Evolutionary conservation across 2,113 vertebrate genomes (phyloP).

Genomic region (Pelmatolapia mariae): DNA sequence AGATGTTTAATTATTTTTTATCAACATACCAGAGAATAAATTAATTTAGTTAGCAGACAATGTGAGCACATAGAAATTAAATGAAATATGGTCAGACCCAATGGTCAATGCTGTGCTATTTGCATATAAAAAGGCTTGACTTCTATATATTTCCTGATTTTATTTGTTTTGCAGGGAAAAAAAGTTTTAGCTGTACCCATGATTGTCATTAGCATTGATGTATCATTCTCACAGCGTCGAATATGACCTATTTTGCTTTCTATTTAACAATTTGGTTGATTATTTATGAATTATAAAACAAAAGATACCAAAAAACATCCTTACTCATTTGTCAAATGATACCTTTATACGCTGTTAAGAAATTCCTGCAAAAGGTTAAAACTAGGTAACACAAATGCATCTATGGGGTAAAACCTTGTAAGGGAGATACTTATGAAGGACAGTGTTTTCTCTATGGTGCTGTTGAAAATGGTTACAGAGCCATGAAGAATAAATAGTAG

Average conservation of each 20-base stretch:
- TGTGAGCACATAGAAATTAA: neutral
- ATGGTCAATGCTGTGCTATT: neutral
- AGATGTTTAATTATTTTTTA: neutral
- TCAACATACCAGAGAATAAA: neutral
- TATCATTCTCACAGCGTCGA: rapidly evolving
- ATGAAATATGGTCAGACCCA: neutral
- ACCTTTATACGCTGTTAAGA: neutral
- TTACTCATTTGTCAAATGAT: neutral
- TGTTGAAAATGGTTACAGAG: neutral
- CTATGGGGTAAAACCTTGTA: neutral
- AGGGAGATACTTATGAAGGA: neutral
- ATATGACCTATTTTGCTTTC: neutral
- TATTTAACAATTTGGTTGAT: neutral
- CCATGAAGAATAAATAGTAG: neutral
- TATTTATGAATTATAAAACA: neutral
- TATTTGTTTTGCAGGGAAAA: neutral
- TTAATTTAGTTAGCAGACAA: neutral
- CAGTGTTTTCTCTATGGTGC: neutral
- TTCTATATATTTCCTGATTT: neutral
- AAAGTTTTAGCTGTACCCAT: neutral
- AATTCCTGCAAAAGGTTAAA: neutral
- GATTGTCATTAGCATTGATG: neutral
- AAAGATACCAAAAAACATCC: neutral
- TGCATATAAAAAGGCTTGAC: neutral
- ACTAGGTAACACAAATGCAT: neutral